phyloP scores from a whole-genome alignment of 1,140 invertebrate species.

The Drosophila prosaltans region DNA sequence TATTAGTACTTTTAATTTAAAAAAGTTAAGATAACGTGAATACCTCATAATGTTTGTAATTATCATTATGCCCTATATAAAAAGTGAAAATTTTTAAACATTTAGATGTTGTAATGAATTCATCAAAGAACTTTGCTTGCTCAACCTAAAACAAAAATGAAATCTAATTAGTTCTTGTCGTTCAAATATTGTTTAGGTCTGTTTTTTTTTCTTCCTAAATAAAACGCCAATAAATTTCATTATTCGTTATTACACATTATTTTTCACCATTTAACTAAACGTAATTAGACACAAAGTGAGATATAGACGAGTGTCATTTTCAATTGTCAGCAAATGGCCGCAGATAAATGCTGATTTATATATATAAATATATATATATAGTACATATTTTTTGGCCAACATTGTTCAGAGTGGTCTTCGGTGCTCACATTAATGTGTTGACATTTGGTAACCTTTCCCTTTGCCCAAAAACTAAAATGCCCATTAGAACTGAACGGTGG shows the following conservation, averaged over 20 bases:
- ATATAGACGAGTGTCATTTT: slow-evolving; percentile 40
- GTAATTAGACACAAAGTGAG: slow-evolving; percentile 18
- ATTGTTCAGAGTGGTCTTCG: slow-evolving; percentile 3
- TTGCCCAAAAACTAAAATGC: slow-evolving; percentile 32
- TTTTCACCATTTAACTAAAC: slow-evolving; percentile 19
- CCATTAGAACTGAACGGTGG: slow-evolving; percentile 17
- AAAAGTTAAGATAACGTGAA: no score
- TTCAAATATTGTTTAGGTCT: neutral
- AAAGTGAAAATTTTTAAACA: no score
- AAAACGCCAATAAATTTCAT: neutral
- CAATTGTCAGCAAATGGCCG: slow-evolving; percentile 51
- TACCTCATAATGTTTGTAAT: no score
- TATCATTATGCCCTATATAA: no score
- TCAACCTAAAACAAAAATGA: no score
- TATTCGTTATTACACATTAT: neutral
- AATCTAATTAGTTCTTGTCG: no score
- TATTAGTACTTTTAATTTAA: no score
- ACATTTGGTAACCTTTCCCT: slow-evolving; percentile 58
- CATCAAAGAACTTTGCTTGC: no score
- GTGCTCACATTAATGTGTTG: slow-evolving; percentile 65
- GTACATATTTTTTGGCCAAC: slow-evolving; percentile 27
- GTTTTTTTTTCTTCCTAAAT: neutral
- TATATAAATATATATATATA: slow-evolving; percentile 22
- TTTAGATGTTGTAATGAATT: no score
- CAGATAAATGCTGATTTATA: slow-evolving; percentile 64